Base-by-base conservation (phyloP, 2,888 invertebrate genomes). In the Ceramica pisi region DNA sequence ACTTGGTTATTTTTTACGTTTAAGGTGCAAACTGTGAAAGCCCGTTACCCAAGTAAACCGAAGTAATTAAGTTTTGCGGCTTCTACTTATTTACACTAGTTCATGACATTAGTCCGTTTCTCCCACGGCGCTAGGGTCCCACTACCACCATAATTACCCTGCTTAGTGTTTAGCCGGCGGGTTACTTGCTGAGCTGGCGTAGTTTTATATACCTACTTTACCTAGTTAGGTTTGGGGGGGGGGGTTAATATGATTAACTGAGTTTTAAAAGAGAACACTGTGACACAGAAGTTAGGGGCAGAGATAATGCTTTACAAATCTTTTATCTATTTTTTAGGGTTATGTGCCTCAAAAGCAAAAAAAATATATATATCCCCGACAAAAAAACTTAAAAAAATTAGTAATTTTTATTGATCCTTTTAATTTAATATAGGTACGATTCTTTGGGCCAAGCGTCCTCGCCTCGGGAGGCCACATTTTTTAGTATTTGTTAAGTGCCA, bases 131-230 rank as follows among this genome's bases (percentile, higher is more conserved):
- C 76, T 50, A 57, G 48, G 26, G 44, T 50, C 41, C 21, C 19
- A 26, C 48, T 50, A 35, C 21, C 19, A 26, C 48, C 31, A 50
- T 76, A 56, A 76, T 68, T 68, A 68, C 23, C 41, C 26, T 44
- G 41, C 56, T 76, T 71, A 71, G 55, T 68, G 31, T 31, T 72
- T 76, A 68, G 38, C 68, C 23, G 6, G 53, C 2, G 38, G 46
- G 50, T 74, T 63, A 35, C 48, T 67, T 23, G 10, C 48, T 56
- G 31, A 67, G 41, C 19, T 50, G 31, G 26, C 48, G 48, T 9
- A 56, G 12, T 23, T 51, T 44, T 23, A 38, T 38, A 12, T 44
- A 44, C 12, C 6, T 51, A 50, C 35, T 26, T 31, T 46, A 55
- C 31, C 2, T 16, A 16, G 19, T 19, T 46, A 46, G 16, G 16